Evolutionary conservation across 2,113 vertebrate genomes (phyloP).

Genomic region (Pampusana beccarii): DNA sequence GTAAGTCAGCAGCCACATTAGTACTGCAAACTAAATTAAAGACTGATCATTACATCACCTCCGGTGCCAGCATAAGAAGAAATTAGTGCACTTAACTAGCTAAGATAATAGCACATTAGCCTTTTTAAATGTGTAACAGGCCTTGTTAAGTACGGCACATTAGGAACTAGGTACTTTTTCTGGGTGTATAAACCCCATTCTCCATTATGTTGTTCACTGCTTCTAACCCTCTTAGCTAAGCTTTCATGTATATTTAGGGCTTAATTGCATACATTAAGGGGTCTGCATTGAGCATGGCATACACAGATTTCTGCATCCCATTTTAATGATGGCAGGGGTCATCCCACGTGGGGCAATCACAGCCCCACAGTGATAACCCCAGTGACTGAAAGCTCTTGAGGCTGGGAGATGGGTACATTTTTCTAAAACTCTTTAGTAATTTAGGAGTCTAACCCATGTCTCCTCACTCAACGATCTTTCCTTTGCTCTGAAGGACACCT

Average conservation of each 20-base stretch:
- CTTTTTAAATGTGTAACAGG: neutral
- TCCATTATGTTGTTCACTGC: neutral
- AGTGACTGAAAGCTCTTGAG: neutral
- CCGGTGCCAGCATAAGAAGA: neutral
- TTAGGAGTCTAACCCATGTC: neutral
- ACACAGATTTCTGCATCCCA: neutral
- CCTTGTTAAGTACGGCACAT: neutral
- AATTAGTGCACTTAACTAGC: neutral
- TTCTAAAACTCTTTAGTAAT: neutral
- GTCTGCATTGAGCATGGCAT: neutral
- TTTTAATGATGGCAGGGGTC: neutral
- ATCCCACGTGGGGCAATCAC: neutral
- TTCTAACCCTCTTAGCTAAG: neutral
- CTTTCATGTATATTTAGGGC: neutral
- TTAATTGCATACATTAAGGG: neutral
- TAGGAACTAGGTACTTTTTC: neutral
- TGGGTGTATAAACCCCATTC: neutral
- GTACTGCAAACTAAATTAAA: constrained; percentile 91
- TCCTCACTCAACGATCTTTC: neutral
- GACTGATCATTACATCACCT: constrained; percentile 26
- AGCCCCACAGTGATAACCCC: neutral
- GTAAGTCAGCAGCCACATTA: constrained; percentile 99
- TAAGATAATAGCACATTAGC: neutral
- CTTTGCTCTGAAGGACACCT: neutral
- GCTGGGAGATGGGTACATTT: neutral